phyloP scores from a whole-genome alignment of 2,797 vertebrate species.

The Gadopsis bispinosus region DNA sequence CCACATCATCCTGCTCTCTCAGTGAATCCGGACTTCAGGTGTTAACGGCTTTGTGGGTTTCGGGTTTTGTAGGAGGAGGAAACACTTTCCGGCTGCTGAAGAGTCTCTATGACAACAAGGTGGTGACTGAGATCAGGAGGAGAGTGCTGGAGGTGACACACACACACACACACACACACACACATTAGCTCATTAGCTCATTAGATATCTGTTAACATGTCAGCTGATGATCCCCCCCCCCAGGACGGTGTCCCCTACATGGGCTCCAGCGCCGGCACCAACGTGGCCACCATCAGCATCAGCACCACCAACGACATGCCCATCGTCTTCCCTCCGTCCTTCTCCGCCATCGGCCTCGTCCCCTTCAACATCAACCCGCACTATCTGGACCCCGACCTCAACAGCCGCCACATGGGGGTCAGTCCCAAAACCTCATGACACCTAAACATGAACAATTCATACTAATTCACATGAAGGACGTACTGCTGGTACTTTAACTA shows the following conservation, averaged over 20 bases:
- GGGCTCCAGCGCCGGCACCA: slow-evolving; percentile 91
- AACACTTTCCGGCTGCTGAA: slow-evolving; percentile 93
- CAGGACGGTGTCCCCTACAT: slow-evolving; percentile 91
- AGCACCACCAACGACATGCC: slow-evolving; percentile 94
- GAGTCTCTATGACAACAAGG: slow-evolving; percentile 88
- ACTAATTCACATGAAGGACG: no score
- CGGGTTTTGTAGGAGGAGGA: slow-evolving; percentile 85
- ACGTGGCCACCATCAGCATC: slow-evolving; percentile 90
- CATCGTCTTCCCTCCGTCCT: slow-evolving; percentile 89
- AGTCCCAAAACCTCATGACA: slow-evolving; percentile 31
- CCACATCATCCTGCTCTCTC: no score
- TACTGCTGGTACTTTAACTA: no score
- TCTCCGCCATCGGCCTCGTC: slow-evolving; percentile 88
- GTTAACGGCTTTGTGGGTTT: background rate
- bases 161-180: slow-evolving; percentile 14
- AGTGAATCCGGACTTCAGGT: background rate
- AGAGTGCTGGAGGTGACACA: slow-evolving; percentile 87
- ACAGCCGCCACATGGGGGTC: slow-evolving; percentile 92
- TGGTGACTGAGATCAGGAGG: slow-evolving; percentile 88
- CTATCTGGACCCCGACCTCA: slow-evolving; percentile 86
- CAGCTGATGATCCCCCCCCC: no score
- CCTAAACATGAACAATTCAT: no score
- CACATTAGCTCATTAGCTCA: background rate
- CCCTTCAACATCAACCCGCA: slow-evolving; percentile 95
- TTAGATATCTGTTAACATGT: no score